Base-by-base conservation (phyloP, 2,888 invertebrate genomes). In the Nomada flava region DNA sequence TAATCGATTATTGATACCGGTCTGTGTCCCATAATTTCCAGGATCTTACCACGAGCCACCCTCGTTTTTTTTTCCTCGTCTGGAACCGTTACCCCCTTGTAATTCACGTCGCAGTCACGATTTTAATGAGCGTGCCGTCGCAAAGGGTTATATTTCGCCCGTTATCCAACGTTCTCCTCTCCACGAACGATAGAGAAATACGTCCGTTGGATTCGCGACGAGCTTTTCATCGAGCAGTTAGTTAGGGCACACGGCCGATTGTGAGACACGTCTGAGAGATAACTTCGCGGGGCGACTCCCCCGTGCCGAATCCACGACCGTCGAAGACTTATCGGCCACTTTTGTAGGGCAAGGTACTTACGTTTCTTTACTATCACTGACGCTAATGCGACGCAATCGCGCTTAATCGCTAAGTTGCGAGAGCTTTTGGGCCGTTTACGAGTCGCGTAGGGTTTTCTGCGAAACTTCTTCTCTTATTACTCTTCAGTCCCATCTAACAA, bases 151-250 rank as follows among this genome's bases (percentile, higher is more conserved):
- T 80, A 80, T 72, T 72, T 71, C 62, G 79, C 74, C 62, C 72
- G 79, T 52, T 78, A 79, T 79, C 77, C 20, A 62, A 18, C 52
- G 53, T 52, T 47, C 53, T 64, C 20, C n/a, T 55, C 42, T 42
- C n/a, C 26, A 9, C 36, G 15, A 42, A 15, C 55, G 60, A 55
- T 23, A 29, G 72, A 57, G 64, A 80, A 79, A 63, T 68, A 79
- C 57, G 57, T 42, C 26, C 57, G 13, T 5, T 5, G 55, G 68
- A 62, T 44, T 36, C 63, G 68, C 89, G 79, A 93, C 89, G 93
- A 93, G 93, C 89, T 92, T 93, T 93, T 92, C 92, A 93, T 93
- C 91, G 93, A 91, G 93, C 92, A 93, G 92, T 93, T 93, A 92
- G 92, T 92, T 91, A 91, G 86, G 81, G 86, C 79, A 50, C 42